phyloP scores from a whole-genome alignment of 1,140 invertebrate genomes.

The Panagrolaimus sp. region DNA sequence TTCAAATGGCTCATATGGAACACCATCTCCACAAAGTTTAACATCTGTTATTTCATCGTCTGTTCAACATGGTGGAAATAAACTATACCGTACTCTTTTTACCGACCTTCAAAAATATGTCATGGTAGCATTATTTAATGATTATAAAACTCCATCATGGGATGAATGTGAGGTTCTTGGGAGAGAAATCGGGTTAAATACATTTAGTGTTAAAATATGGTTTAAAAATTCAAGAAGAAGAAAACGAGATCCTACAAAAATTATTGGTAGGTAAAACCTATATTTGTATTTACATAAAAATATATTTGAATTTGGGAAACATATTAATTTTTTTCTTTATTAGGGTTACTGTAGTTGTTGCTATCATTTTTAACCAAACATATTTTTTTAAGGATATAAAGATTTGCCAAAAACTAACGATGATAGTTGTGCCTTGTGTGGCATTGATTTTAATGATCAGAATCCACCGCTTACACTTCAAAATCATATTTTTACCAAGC shows the following conservation, averaged over 20 bases:
- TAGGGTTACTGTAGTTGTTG: no score
- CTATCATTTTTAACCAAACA: no score
- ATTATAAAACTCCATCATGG: conserved; percentile 98
- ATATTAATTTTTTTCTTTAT: no score
- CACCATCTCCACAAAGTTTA: conserved; percentile 34
- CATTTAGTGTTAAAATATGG: conserved; percentile 92
- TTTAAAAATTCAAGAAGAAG: conserved; percentile 98
- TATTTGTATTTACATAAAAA: no score
- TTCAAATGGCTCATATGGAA: neutral
- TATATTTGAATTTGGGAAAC: no score
- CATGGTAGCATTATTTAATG: conserved; percentile 86
- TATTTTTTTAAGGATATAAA: conserved; percentile 22
- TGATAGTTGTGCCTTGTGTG: conserved; percentile 40
- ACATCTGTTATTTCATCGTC: conserved; percentile 29
- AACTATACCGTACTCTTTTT: conserved; percentile 55
- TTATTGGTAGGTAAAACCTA: neutral
- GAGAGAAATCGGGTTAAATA: conserved; percentile 74
- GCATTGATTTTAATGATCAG: conserved; percentile 37
- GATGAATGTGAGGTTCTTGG: conserved; percentile 90
- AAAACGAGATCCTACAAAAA: conserved; percentile 75
- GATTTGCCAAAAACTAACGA: conserved; percentile 15
- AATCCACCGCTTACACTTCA: conserved; percentile 33
- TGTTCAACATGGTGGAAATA: conserved; percentile 28
- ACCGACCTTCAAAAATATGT: conserved; percentile 55
- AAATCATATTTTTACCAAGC: conserved; percentile 51